Base-by-base conservation (phyloP, 2,888 invertebrate species). In the Pimpla rufipes region DNA sequence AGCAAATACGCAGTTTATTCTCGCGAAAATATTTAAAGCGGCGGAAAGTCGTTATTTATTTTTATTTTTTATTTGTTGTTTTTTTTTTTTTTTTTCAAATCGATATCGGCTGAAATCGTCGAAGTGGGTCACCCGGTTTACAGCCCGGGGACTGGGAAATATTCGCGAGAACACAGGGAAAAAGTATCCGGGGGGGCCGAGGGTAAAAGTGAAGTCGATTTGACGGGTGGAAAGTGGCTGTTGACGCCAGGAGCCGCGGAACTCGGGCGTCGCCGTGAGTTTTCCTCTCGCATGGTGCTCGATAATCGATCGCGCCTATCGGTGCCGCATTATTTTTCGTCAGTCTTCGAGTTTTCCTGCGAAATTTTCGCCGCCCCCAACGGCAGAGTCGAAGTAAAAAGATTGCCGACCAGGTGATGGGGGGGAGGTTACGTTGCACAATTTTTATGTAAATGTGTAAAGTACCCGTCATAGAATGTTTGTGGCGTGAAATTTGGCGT, bases 311-410 rank as follows among this genome's bases (percentile, higher is more conserved):
- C 59, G 71, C 75, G 75, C 37, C 10, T 67, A 50, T 68, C 21
- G 21, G 1, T 40, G 45, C 62, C 45, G 55, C 62, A 75, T 80
- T 66, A 81, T 57, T 70, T 76, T 73, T 52, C 62, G 45, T 76
- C 68, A 42, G 29, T 80, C 73, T 74, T 62, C n/a, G 55, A 68
- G 40, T 70, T 77, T 70, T 52, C 21, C 47, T 29, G 40, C 57
- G 13, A n/a, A n/a, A n/a, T n/a, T n/a, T n/a, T n/a, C n/a, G n/a
- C n/a, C n/a, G n/a, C n/a, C n/a, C n/a, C n/a, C n/a, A n/a, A n/a
- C n/a, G n/a, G n/a, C n/a, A 84, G 85, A 85, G 11, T 86, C 81
- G 73, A 85, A 83, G 83, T 84, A 82, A 86, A 87, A 79, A 85
- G 75, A 37, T 35, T 59, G 35, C n/a, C 35, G 37, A 3, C 37